Conservation (phyloP, 2,888 invertebrate genomes). For the Mamestra brassicae region DNA sequence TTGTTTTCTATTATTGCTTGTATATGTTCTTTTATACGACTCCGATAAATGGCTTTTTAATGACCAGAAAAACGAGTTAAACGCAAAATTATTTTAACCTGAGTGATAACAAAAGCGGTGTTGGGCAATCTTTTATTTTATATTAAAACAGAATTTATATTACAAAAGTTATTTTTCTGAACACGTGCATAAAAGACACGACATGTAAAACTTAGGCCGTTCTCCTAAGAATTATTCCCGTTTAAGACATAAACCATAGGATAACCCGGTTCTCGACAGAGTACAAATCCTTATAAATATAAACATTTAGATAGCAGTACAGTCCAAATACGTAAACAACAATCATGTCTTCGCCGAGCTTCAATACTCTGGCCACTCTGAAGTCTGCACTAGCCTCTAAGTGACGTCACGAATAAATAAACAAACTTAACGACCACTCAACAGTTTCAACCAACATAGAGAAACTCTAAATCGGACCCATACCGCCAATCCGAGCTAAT, state of each 20-base stretch:
- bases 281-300: neutral
- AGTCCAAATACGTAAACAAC: slow-evolving; percentile 1
- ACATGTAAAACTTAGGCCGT: no score
- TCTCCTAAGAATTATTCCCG: no score
- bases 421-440: slow-evolving; percentile 15
- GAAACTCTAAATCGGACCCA: slow-evolving; percentile 15
- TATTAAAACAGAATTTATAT: no score
- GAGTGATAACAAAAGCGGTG: no score
- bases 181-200: no score
- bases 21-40: no score
- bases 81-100: no score
- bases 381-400: neutral
- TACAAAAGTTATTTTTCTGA: no score
- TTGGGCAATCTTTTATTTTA: no score
- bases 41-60: neutral
- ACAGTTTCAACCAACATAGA: slow-evolving; percentile 12
- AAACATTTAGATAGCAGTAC: neutral
- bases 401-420: slow-evolving; percentile 2
- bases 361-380: neutral
- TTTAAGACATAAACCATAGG: no score
- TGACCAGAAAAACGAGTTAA: neutral
- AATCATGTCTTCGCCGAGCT: neutral
- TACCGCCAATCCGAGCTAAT: slow-evolving; percentile 42
- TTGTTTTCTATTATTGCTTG: no score
- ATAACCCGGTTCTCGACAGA: neutral